Conservation (phyloP, 2,888 invertebrate genomes). For the Drosophila emarginata region DNA sequence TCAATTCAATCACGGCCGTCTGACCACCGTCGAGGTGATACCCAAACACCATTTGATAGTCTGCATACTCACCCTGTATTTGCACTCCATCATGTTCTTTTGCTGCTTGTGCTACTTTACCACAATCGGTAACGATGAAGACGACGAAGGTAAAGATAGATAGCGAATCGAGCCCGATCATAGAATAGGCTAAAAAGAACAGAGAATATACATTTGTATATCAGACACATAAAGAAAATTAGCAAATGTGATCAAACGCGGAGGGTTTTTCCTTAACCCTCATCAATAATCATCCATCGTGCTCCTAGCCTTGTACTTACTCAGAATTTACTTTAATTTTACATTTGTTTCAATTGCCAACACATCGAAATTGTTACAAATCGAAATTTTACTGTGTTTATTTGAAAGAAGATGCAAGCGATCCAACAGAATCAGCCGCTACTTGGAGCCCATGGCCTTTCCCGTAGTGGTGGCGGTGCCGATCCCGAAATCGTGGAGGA, state of each 20-base stretch:
- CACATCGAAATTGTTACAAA: not conserved
- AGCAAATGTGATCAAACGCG: not conserved
- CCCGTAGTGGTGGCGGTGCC: not conserved
- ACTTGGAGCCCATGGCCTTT: not conserved
- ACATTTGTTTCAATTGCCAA: not conserved
- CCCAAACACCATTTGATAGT: slow-evolving; percentile 24
- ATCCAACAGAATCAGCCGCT: not conserved
- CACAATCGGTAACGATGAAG: not conserved
- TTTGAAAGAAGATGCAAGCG: not conserved
- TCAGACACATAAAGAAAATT: not conserved
- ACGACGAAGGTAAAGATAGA: not conserved
- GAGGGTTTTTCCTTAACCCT: not conserved
- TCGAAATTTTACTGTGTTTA: not conserved
- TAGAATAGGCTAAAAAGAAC: too few species aligned
- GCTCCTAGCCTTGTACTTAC: too few species aligned
- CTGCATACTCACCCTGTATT: slow-evolving; percentile 28
- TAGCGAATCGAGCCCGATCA: not conserved
- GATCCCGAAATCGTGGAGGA: not conserved
- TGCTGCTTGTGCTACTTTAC: slow-evolving; percentile 31
- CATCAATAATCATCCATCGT: not conserved
- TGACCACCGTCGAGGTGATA: slow-evolving; percentile 7
- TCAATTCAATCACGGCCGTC: slow-evolving; percentile 35
- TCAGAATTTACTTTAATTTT: not conserved
- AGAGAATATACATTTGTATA: too few species aligned
- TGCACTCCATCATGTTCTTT: slow-evolving; percentile 29